These are phyloP conservation scores for Diarsia rubi DNA, from an alignment of 2,888 invertebrate species.

Conservation along the genomic window DNA sequence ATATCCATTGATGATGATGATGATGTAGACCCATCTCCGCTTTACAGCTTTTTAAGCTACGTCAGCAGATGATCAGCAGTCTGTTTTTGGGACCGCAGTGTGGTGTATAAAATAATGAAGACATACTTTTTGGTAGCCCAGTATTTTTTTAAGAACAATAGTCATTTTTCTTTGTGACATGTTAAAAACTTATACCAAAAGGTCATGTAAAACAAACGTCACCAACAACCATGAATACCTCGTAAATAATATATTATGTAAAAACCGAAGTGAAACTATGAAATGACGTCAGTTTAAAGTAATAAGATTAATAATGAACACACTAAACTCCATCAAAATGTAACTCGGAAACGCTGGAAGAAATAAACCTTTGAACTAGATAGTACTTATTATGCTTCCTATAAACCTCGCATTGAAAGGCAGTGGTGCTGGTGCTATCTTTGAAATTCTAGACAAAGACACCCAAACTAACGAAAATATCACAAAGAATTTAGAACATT, in stretches of 20 bases:
- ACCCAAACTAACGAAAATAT: conserved; percentile 69
- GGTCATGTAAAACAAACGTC: background rate
- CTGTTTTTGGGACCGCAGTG: background rate
- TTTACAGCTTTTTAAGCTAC: background rate
- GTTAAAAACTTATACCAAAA: background rate
- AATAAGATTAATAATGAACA: background rate
- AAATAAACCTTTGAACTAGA: conserved; percentile 9
- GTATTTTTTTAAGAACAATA: background rate
- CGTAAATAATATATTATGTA: background rate
- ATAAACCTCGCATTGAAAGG: conserved; percentile 59
- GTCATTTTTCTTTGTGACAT: background rate
- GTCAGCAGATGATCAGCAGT: too few species aligned
- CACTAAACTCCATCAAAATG: conserved; percentile 50
- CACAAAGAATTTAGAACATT: background rate
- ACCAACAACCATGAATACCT: background rate
- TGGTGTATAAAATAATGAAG: background rate
- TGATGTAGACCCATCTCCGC: too few species aligned
- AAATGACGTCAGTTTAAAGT: conserved; percentile 9
- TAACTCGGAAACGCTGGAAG: conserved; percentile 25
- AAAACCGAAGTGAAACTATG: conserved; percentile 14
- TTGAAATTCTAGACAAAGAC: conserved; percentile 65
- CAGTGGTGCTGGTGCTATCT: conserved; percentile 54
- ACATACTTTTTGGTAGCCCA: background rate
- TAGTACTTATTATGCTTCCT: conserved; percentile 72
- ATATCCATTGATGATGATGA: too few species aligned